Evolutionary conservation across 2,888 invertebrate species (phyloP).

Genomic region (Morpho helenor): DNA sequence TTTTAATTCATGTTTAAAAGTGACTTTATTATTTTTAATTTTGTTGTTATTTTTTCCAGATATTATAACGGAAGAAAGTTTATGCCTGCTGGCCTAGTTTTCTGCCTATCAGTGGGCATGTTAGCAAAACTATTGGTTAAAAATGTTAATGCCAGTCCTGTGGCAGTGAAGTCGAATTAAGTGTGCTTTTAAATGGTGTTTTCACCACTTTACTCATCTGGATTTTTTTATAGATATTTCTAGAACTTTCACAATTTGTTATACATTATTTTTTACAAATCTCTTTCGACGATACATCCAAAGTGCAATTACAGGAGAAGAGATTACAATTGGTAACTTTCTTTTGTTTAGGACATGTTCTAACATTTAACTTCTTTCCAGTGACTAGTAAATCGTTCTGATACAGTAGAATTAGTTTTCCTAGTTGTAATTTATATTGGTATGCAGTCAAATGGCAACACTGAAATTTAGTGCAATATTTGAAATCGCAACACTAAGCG

Average conservation of each 20-base stretch:
- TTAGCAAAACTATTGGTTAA: conserved; percentile 72
- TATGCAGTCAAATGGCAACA: no score
- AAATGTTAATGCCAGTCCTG: conserved; percentile 54
- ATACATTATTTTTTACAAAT: background rate
- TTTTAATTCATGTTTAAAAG: background rate
- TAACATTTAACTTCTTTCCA: no score
- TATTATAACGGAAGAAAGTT: conserved; percentile 91
- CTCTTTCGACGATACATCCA: background rate
- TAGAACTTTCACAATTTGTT: background rate
- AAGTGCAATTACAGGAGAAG: no score
- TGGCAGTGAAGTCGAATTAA: conserved; percentile 55
- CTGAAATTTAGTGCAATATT: no score
- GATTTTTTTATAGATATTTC: background rate
- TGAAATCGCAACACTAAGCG: no score
- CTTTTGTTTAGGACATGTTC: no score
- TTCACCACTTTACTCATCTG: background rate
- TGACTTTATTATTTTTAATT: background rate
- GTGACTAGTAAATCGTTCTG: no score
- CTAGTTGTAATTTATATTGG: no score
- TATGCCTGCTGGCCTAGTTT: conserved; percentile 96
- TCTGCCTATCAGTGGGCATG: conserved; percentile 82
- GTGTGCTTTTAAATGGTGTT: conserved; percentile 8
- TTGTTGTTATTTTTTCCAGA: conserved; percentile 45
- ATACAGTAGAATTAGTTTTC: no score
- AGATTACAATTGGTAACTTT: no score